Conservation (phyloP, 2,888 invertebrate genomes). For the Trichogramma evanescens region DNA sequence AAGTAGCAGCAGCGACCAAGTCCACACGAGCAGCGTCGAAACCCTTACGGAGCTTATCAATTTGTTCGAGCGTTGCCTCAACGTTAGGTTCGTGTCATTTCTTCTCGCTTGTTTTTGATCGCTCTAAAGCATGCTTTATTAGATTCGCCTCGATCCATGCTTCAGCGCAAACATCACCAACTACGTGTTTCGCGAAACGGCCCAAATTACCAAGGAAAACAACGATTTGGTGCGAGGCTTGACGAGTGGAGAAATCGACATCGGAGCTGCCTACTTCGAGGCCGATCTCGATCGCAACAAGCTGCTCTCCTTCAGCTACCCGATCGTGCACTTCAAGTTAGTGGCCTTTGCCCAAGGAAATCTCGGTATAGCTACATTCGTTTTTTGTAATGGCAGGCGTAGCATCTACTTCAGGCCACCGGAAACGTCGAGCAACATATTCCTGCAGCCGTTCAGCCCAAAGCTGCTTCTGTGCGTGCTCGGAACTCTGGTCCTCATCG, state of each 20-base stretch:
- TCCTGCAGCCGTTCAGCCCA: constrained; percentile 56
- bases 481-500: constrained; percentile 50
- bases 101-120: too few relatives aligned
- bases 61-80: constrained; percentile 14
- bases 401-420: constrained; percentile 60
- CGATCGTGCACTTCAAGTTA: constrained; percentile 58
- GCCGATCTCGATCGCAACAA: constrained; percentile 50
- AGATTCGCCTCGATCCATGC: constrained; percentile 17
- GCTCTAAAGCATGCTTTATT: constrained; percentile 37
- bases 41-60: constrained; percentile 14
- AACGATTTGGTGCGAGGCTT: constrained; percentile 55
- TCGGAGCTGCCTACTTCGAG: constrained; percentile 57
- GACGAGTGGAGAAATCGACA: constrained; percentile 52
- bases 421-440: constrained; percentile 58
- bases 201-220: constrained; percentile 1
- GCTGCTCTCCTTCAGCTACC: constrained; percentile 57
- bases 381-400: constrained; percentile 46
- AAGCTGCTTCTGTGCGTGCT: constrained; percentile 53
- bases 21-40: constrained; percentile 9
- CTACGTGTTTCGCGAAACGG: constrained; percentile 3
- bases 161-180: constrained; percentile 12
- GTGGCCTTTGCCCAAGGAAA: constrained; percentile 25
- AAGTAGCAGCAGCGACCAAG: neutral
- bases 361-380: neutral
- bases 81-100: constrained; percentile 13